Evolutionary conservation across 2,888 invertebrate species (phyloP).

Genomic region (Lacanobia oleracea): DNA sequence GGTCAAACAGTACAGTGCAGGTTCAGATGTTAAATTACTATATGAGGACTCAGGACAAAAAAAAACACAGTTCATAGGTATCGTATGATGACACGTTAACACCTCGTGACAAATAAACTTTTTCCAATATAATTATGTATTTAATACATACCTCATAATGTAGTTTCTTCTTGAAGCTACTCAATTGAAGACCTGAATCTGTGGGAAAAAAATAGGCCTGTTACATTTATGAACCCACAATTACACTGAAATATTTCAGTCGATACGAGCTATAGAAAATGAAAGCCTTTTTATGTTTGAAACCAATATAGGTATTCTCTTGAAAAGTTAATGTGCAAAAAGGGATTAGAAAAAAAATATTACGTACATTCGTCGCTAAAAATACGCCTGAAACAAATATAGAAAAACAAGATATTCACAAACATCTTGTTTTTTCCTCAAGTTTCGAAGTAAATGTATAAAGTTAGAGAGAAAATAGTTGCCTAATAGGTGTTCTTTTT

Average conservation of each 20-base stretch:
- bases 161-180: neutral
- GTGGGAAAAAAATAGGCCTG: neutral
- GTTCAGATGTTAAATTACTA: neutral
- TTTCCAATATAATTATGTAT: neutral
- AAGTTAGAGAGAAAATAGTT: conserved; percentile 53
- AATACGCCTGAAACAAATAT: conserved; percentile 30
- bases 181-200: neutral
- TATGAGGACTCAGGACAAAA: neutral
- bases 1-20: too few relatives aligned
- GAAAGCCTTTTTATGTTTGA: conserved; percentile 4
- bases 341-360: neutral
- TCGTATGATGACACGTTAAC: too few relatives aligned
- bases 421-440: conserved; percentile 61
- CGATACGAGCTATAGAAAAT: neutral
- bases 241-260: neutral
- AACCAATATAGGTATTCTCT: neutral
- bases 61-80: too few relatives aligned
- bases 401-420: conserved; percentile 57
- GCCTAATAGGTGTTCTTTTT: conserved; percentile 55
- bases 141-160: neutral
- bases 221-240: neutral
- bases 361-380: conserved; percentile 19
- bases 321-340: neutral
- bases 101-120: neutral
- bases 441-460: conserved; percentile 48